Evolutionary conservation across 2,797 vertebrate species (phyloP), one percentile per base, ranked within the genome.

Genomic region (Limosa lapponica): DNA sequence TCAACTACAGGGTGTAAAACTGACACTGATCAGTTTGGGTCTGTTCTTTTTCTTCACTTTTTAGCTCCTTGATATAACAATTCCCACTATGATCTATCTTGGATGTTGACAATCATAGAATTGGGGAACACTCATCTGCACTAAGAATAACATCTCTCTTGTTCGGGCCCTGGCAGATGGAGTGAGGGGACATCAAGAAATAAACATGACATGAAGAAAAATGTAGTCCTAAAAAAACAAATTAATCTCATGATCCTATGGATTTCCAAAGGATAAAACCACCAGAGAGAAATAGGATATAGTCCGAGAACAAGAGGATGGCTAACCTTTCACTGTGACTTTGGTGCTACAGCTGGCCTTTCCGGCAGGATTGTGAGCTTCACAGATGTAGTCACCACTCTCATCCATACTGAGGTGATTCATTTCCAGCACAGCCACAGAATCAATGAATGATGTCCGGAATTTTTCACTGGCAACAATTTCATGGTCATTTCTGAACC

Each of bases 381-480:
- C 99, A 96, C 99, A 99, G 89, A 99, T 99, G 96, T 99, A 99
- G 97, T 99, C 99, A 80, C 99, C 99, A 4, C 98, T 98, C 82
- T 99, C 99, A 44, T 99, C 99, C 90, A 97, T 98, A 91, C 96
- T 97, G 65, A 99, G 97, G 66, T 97, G 97, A 72, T 98, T 98
- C 97, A 99, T 98, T 97, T 99, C 99, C 93, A 99, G 98, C 92
- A 99, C 98, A 0, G 99, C 99, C 86, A 99, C 94, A 6, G 98
- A 99, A 92, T 99, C 99, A 82, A 98, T 98, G 97, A 99, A 99
- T 16, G 98, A 98, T 36, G 98, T 99, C 95, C 96, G 98, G 97
- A 98, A 98, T 97, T 99, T 99, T 92, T 98, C 98, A 91, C 98
- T 98, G 19, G 99, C 98, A 52, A 97, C 97, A 95, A 99, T 96